phyloP scores from a whole-genome alignment of 2,888 invertebrate species.

The Perizoma flavofasciatum region DNA sequence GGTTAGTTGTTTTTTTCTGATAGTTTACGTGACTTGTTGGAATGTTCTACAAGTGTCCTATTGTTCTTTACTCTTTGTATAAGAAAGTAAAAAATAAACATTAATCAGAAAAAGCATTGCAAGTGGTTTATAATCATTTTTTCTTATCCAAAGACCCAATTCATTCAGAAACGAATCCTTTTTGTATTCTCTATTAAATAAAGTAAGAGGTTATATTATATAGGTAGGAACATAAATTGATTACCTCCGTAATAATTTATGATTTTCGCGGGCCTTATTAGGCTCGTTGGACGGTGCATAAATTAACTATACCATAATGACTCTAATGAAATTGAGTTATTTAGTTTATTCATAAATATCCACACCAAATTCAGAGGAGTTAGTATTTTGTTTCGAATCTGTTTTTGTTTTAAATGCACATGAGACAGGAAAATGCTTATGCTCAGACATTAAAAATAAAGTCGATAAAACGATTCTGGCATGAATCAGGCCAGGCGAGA shows the following conservation, averaged over 20 bases:
- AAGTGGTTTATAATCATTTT: too few relatives aligned
- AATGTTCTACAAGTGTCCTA: too few relatives aligned
- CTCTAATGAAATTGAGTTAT: conserved; percentile 20
- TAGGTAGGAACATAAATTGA: conserved; percentile 30
- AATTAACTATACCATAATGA: conserved; percentile 25
- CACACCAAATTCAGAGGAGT: not conserved
- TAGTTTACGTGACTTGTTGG: not conserved
- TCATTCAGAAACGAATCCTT: not conserved
- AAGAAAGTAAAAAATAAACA: too few relatives aligned
- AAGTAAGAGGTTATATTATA: conserved; percentile 3
- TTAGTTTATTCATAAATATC: conserved; percentile 4
- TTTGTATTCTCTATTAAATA: conserved; percentile 5
- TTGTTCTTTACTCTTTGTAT: too few relatives aligned
- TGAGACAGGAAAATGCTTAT: not conserved
- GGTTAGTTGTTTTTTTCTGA: conserved; percentile 10
- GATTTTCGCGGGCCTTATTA: conserved; percentile 47
- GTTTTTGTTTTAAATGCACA: too few relatives aligned
- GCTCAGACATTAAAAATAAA: conserved; percentile 1
- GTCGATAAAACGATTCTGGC: conserved; percentile 2
- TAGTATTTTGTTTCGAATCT: not conserved
- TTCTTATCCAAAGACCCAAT: not conserved
- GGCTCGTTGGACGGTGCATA: conserved; percentile 24
- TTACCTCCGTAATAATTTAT: conserved; percentile 42
- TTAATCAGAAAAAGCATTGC: too few relatives aligned
- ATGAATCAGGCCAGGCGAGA: conserved; percentile 11